Percentiles rank a stretch among this genome's conserved stretches.
Conservation (phyloP, 2,888 invertebrate species). For the Phyllotreta striolata region DNA sequence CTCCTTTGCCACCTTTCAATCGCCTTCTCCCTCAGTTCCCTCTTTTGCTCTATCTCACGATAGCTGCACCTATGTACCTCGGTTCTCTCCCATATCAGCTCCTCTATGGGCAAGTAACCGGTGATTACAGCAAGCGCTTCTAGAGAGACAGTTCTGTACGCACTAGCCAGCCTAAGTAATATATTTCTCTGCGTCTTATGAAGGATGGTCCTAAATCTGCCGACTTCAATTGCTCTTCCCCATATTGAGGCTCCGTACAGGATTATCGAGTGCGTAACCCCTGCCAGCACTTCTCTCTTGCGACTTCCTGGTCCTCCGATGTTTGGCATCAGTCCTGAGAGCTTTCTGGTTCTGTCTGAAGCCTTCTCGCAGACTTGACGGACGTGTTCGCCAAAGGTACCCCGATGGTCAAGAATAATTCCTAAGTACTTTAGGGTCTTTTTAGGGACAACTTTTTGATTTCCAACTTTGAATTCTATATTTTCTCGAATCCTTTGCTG, state of each 20-base stretch:
- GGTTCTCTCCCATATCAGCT: not conserved
- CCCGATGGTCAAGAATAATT: constrained; percentile 14
- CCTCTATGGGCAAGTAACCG: not conserved
- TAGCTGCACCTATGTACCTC: not conserved
- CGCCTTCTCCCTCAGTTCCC: not conserved
- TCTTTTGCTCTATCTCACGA: not conserved
- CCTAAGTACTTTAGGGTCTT: constrained; percentile 42
- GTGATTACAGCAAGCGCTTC: not conserved
- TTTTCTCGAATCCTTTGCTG: not conserved
- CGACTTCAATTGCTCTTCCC: not conserved
- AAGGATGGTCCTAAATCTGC: not conserved
- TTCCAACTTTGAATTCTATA: not conserved
- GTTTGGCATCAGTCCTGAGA: constrained; percentile 38
- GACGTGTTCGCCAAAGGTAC: constrained; percentile 40
- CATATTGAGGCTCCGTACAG: constrained; percentile 33
- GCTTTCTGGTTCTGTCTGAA: too few species aligned
- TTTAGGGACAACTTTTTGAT: not conserved
- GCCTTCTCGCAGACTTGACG: too few species aligned
- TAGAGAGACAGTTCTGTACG: constrained; percentile 1
- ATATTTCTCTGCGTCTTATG: not conserved
- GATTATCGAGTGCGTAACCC: constrained; percentile 21
- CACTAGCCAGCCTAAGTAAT: not conserved
- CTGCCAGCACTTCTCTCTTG: constrained; percentile 21
- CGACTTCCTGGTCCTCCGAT: constrained; percentile 16
- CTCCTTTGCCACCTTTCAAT: too few species aligned